A percentile compares a stretch with the other conserved stretches of the same genome.
Evolutionary conservation across 2,888 invertebrate species (phyloP).

Genomic region (Cosmia trapezina): DNA sequence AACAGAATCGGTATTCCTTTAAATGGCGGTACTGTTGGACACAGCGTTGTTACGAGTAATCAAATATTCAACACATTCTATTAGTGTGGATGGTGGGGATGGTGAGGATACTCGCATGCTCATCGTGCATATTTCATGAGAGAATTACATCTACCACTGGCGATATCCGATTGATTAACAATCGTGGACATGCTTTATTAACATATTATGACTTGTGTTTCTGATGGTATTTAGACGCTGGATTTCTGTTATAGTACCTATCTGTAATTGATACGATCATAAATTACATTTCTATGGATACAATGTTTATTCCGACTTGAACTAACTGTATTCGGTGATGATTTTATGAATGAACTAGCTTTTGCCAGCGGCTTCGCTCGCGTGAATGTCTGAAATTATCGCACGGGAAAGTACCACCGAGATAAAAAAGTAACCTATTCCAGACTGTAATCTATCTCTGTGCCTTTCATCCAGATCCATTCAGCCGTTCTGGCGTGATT

Average conservation of each 20-base stretch:
- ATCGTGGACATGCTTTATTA: conserved; percentile 39
- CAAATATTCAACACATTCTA: conserved; percentile 69
- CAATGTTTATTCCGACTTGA: background rate
- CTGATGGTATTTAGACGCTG: conserved; percentile 2
- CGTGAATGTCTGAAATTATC: too few species aligned
- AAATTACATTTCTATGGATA: background rate
- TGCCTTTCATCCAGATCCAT: too few species aligned
- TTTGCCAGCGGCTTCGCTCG: too few species aligned
- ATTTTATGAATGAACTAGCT: background rate
- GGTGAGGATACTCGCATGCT: conserved; percentile 14
- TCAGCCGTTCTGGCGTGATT: too few species aligned
- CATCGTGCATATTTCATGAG: conserved; percentile 62
- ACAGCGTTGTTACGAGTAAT: conserved; percentile 55
- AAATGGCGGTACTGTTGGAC: conserved; percentile 42
- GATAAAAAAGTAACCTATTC: too few species aligned
- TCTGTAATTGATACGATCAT: background rate
- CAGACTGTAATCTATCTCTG: too few species aligned
- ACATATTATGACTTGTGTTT: conserved; percentile 27
- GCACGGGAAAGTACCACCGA: too few species aligned
- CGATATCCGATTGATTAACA: conserved; percentile 53
- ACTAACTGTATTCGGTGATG: too few species aligned
- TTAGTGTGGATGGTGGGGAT: conserved; percentile 40
- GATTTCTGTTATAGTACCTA: background rate
- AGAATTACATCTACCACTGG: conserved; percentile 30
- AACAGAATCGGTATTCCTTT: conserved; percentile 45